Evolutionary conservation across 2,888 invertebrate species (phyloP).

Genomic region (Apamea crenata): DNA sequence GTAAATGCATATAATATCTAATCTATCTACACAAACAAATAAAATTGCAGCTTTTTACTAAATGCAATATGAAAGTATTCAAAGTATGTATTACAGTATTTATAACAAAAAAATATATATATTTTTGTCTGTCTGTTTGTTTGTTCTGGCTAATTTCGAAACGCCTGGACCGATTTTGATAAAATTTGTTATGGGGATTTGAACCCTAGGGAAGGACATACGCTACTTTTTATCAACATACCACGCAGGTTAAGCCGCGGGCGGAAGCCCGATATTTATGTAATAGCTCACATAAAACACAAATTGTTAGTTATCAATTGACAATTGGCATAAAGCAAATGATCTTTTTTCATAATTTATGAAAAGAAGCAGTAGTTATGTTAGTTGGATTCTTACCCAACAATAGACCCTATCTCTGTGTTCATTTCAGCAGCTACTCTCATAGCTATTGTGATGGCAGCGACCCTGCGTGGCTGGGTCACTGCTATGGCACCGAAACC

Average conservation of each 20-base stretch:
- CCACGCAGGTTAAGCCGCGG: too few species aligned
- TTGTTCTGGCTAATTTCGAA: too few species aligned
- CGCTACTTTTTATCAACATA: too few species aligned
- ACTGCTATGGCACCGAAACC: conserved; percentile 93
- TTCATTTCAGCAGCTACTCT: conserved; percentile 97
- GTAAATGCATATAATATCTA: background rate
- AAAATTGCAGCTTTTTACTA: too few species aligned
- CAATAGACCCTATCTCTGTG: conserved; percentile 92
- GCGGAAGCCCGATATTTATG: background rate
- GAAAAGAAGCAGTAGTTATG: background rate
- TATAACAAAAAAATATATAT: too few species aligned
- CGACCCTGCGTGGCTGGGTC: conserved; percentile 98
- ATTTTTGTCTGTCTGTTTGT: too few species aligned
- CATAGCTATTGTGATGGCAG: conserved; percentile 97
- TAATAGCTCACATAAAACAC: too few species aligned
- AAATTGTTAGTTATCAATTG: background rate
- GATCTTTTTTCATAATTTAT: background rate
- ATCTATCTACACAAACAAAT: background rate
- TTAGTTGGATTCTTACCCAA: conserved; percentile 87
- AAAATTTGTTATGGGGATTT: too few species aligned
- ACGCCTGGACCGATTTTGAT: too few species aligned
- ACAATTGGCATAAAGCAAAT: background rate
- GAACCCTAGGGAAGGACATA: too few species aligned
- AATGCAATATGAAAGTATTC: too few species aligned
- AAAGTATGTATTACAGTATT: too few species aligned